Percentiles rank a stretch among this genome's conserved stretches.
Conservation (phyloP, 1,140 invertebrate genomes). For the Acarapis woodi region DNA sequence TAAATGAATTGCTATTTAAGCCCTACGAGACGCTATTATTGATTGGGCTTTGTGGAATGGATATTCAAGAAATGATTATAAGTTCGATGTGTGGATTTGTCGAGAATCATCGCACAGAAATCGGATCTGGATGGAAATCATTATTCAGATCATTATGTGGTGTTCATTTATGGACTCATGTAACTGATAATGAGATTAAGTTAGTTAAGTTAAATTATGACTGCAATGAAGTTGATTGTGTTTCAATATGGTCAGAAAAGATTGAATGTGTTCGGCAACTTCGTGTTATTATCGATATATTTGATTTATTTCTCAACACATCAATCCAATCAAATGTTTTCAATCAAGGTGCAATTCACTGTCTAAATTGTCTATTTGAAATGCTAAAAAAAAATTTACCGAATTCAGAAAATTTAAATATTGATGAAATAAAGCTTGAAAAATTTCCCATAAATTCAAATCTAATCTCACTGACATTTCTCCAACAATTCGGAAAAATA, state of each 20-base stretch:
- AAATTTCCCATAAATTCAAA: conserved; percentile 14
- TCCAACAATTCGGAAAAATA: conserved; percentile 53
- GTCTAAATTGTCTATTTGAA: conserved; percentile 53
- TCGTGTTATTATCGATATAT: conserved; percentile 57
- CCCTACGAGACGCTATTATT: conserved; percentile 79
- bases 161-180: conserved; percentile 28
- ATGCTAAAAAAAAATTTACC: conserved; percentile 28
- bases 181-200: no score
- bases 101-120: conserved; percentile 65
- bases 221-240: neutral
- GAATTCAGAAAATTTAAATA: conserved; percentile 15
- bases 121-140: conserved; percentile 69
- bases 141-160: conserved; percentile 62
- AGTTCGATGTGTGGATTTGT: conserved; percentile 82
- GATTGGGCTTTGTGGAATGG: conserved; percentile 60
- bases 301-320: conserved; percentile 62
- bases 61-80: conserved; percentile 68
- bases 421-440: neutral
- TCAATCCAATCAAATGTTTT: conserved; percentile 75
- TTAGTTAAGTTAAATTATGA: conserved; percentile 4
- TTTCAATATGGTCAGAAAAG: conserved; percentile 6
- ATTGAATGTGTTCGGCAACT: conserved; percentile 23
- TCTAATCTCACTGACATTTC: conserved; percentile 49
- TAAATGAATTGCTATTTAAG: conserved; percentile 75
- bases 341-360: conserved; percentile 70